These are phyloP conservation scores for Zaprionus bogoriensis DNA, from an alignment of 2,888 invertebrate genomes.

Conservation along the genomic window DNA sequence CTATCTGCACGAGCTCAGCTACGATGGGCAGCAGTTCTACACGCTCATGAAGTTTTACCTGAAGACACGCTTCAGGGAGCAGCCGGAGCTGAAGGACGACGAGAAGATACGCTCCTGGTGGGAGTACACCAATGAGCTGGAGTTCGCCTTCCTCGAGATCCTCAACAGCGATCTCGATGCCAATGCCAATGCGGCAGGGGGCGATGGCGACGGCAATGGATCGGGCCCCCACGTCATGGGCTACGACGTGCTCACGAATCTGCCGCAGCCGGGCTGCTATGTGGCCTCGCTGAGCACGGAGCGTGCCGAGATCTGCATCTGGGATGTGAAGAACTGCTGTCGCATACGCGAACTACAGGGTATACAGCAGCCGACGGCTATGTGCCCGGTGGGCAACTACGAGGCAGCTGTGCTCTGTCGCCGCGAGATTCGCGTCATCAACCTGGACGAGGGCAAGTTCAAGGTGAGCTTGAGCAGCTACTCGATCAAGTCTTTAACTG, in stretches of 20 bases:
- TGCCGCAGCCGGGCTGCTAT: slow-evolving; percentile 86
- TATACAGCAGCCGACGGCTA: slow-evolving; percentile 89
- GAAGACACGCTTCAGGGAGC: slow-evolving; percentile 78
- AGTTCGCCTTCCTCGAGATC: slow-evolving; percentile 83
- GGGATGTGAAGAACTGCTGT: slow-evolving; percentile 88
- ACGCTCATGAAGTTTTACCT: slow-evolving; percentile 86
- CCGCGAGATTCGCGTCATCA: slow-evolving; percentile 90
- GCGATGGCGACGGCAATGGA: not conserved
- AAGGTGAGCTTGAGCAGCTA: slow-evolving; percentile 63
- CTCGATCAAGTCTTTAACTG: not conserved
- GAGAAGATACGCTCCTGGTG: slow-evolving; percentile 80
- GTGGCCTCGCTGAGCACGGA: slow-evolving; percentile 90
- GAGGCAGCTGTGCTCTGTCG: slow-evolving; percentile 91
- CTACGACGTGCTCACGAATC: slow-evolving; percentile 82
- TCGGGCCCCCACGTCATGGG: slow-evolving; percentile 71
- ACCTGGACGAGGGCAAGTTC: slow-evolving; percentile 88
- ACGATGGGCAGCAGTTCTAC: slow-evolving; percentile 92
- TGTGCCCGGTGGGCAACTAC: slow-evolving; percentile 90
- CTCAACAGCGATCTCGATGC: slow-evolving; percentile 77
- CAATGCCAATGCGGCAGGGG: slow-evolving; percentile 41
- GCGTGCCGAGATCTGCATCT: slow-evolving; percentile 90
- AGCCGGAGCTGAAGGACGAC: slow-evolving; percentile 70
- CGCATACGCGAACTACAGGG: slow-evolving; percentile 88
- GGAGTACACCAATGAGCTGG: slow-evolving; percentile 76
- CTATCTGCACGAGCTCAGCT: slow-evolving; percentile 88